Conservation (phyloP, 2,888 invertebrate species). For the Acleris emargana region DNA sequence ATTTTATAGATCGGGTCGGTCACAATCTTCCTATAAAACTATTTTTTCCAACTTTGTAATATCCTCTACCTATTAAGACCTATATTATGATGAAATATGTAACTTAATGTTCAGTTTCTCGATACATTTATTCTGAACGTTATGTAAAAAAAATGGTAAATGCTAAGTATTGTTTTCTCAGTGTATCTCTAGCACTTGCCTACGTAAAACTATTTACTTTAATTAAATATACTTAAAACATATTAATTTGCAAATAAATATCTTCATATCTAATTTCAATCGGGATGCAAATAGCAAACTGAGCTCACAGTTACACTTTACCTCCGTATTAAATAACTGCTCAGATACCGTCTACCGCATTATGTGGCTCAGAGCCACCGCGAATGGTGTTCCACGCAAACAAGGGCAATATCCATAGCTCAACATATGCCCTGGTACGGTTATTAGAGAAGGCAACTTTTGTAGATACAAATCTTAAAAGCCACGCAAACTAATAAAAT, state of each 20-base stretch:
- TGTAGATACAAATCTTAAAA: constrained; percentile 17
- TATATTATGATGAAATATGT: too few species aligned
- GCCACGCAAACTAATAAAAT: constrained; percentile 7
- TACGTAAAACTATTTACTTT: too few species aligned
- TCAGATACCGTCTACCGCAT: constrained; percentile 53
- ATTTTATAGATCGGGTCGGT: too few species aligned
- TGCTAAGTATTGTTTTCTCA: too few species aligned
- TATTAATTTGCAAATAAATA: not conserved
- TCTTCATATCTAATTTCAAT: not conserved
- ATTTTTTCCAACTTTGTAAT: too few species aligned
- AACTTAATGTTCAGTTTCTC: too few species aligned
- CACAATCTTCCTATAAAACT: too few species aligned
- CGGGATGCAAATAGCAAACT: constrained; percentile 37
- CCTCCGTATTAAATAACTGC: constrained; percentile 69
- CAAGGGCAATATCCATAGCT: constrained; percentile 38
- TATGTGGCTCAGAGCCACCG: constrained; percentile 71
- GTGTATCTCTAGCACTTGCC: too few species aligned
- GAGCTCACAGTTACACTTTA: constrained; percentile 68
- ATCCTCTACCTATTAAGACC: too few species aligned
- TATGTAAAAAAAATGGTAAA: too few species aligned
- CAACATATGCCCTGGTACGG: not conserved
- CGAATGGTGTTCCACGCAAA: constrained; percentile 50
- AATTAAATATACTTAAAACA: not conserved
- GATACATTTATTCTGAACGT: too few species aligned
- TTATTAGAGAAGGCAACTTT: constrained; percentile 5